Percentiles rank a stretch among this genome's conserved stretches.
Conservation (phyloP, 1,140 invertebrate genomes). For the Drosophila biarmipes region DNA sequence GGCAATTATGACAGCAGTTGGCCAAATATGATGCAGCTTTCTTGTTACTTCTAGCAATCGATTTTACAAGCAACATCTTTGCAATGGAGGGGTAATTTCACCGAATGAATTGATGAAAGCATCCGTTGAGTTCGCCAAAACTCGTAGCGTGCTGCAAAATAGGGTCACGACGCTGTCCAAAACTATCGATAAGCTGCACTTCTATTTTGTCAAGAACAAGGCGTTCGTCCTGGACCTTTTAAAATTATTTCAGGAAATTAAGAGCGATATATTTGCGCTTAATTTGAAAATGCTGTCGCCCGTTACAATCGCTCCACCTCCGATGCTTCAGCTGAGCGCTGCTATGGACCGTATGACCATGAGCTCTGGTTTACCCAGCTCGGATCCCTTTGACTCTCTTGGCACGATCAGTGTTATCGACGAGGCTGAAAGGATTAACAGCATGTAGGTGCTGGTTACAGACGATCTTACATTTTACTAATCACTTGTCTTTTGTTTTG, state of each 20-base stretch:
- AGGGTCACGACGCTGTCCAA: neutral
- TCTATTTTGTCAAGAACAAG: neutral
- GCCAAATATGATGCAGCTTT: neutral
- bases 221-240: neutral
- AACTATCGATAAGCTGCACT: slow-evolving; percentile 7
- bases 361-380: neutral
- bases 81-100: neutral
- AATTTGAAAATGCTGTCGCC: slow-evolving; percentile 17
- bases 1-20: neutral
- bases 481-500: neutral
- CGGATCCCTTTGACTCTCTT: slow-evolving; percentile 37
- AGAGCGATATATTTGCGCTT: slow-evolving; percentile 10
- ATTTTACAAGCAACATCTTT: slow-evolving; percentile 1
- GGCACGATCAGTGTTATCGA: slow-evolving; percentile 28
- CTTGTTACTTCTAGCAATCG: neutral
- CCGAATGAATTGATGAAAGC: slow-evolving; percentile 5
- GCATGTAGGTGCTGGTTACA: slow-evolving; percentile 31
- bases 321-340: slow-evolving; percentile 26
- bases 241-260: neutral
- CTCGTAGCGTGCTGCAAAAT: neutral
- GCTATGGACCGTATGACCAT: slow-evolving; percentile 40
- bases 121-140: neutral
- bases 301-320: neutral
- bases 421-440: slow-evolving; percentile 22
- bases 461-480: neutral